Evolutionary conservation across 2,797 vertebrate genomes (phyloP), one percentile per base, ranked within the genome.

Genomic region (Melanotaenia boesemani): DNA sequence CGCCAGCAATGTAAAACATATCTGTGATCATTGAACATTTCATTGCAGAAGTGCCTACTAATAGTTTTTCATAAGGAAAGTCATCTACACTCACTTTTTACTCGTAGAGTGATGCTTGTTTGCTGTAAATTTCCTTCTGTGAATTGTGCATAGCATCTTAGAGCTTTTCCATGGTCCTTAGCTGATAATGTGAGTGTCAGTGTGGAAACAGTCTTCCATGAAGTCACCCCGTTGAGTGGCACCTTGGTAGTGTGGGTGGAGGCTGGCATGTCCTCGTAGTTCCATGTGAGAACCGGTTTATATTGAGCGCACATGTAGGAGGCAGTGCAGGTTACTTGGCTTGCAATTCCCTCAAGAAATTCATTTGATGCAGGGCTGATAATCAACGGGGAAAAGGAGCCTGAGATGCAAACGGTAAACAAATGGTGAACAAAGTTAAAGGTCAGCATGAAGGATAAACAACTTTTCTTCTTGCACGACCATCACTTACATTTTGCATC

Each of bases 121-220:
- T 72, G 59, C 56, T 63, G 70, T 5, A 0, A 68, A 24, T 41
- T 16, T 12, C 48, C 56, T 7, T 41, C 69, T 39, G 3, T 13
- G 59, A 77, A 88, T 28, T 0, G 0, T n/a, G 77, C 82, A n/a
- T n/a, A 32, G 67, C 89, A 91, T 68, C n/a, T 84, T 32, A 89
- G 72, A 57, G 13, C 28, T 24, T n/a, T 58, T 66, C 89, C 88
- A 4, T 89, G 18, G 44, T 89, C 86, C 0, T 58, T 72, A 3
- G 69, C 60, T 44, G 83, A 74, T 60, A 88, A 48, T 52, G 67
- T 87, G 37, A 91, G 83, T 2, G 41, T 78, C 63, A 87, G 48
- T 1, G 37, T 87, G 24, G 89, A 88, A 41, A 72, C 63, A 59
- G 78, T 54, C 0, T 0, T 71, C 86, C 74, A 83, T 22, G 0